Percentiles rank a stretch among this genome's conserved stretches.
These are phyloP conservation scores for Hoplostethus atlanticus DNA, from an alignment of 2,797 vertebrate species.

Conservation along the genomic window DNA sequence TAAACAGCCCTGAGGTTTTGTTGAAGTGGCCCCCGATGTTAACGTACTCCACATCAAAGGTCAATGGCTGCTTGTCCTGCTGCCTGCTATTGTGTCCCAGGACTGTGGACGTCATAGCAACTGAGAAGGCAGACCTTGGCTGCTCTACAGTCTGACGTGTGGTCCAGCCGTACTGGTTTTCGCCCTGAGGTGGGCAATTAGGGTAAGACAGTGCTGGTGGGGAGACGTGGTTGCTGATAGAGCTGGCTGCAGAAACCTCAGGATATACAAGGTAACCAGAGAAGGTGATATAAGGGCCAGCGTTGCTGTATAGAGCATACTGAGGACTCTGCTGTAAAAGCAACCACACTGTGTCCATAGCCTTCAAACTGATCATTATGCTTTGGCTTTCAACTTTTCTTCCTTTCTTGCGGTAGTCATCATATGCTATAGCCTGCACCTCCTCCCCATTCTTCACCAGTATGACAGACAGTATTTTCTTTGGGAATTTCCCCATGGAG, in stretches of 20 bases:
- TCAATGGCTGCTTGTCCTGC: slow-evolving; percentile 76
- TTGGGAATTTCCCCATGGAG: slow-evolving; percentile 85
- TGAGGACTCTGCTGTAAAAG: slow-evolving; percentile 80
- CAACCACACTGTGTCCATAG: slow-evolving; percentile 86
- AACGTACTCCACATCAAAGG: slow-evolving; percentile 86
- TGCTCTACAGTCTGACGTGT: slow-evolving; percentile 48
- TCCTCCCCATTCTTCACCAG: slow-evolving; percentile 86
- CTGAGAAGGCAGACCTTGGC: slow-evolving; percentile 85
- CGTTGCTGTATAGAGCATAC: slow-evolving; percentile 86
- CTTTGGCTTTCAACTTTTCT: slow-evolving; percentile 88
- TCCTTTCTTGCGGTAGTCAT: slow-evolving; percentile 82
- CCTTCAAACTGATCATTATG: slow-evolving; percentile 80
- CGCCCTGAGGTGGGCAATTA: slow-evolving; percentile 67
- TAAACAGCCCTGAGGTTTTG: slow-evolving; percentile 83
- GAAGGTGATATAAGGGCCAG: slow-evolving; percentile 86
- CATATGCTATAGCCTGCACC: slow-evolving; percentile 85
- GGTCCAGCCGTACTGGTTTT: slow-evolving; percentile 40
- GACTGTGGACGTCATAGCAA: slow-evolving; percentile 80
- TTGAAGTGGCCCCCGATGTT: slow-evolving; percentile 87
- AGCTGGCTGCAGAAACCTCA: slow-evolving; percentile 56
- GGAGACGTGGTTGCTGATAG: slow-evolving; percentile 79
- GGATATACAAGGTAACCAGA: slow-evolving; percentile 86
- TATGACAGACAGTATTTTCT: slow-evolving; percentile 86
- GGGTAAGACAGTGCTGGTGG: slow-evolving; percentile 48
- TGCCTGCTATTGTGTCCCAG: slow-evolving; percentile 74